Percentiles rank a stretch among this genome's conserved stretches.
These are phyloP conservation scores for Ophioninae sp. DNA, from an alignment of 2,888 invertebrate species.

Conservation along the genomic window DNA sequence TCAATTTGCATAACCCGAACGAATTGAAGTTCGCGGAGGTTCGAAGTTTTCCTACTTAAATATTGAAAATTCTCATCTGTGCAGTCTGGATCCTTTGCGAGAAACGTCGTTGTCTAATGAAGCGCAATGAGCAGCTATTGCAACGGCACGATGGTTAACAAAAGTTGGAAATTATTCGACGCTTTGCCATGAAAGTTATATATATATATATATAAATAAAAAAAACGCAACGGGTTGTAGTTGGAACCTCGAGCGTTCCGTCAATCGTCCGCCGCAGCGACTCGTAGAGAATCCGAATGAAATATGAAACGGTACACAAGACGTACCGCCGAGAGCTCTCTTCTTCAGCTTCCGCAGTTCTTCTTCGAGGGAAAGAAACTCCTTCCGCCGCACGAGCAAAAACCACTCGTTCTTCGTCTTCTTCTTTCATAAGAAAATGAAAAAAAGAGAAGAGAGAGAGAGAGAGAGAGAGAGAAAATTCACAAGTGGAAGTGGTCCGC, in stretches of 20 bases:
- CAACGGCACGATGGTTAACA: neutral
- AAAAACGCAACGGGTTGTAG: conserved; percentile 9
- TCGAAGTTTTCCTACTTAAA: conserved; percentile 8
- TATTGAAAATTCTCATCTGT: neutral
- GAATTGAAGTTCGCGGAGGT: neutral
- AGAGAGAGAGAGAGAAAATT: conserved; percentile 37
- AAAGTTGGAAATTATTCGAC: conserved; percentile 37
- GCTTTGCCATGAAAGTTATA: conserved; percentile 22
- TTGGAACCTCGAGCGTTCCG: conserved; percentile 37
- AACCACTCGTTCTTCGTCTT: conserved; percentile 54
- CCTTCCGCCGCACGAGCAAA: conserved; percentile 47
- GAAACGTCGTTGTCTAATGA: conserved; percentile 11
- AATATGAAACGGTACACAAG: conserved; percentile 48
- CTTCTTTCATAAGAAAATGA: conserved; percentile 37
- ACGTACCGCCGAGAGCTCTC: conserved; percentile 48
- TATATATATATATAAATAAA: neutral
- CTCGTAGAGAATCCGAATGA: conserved; percentile 47
- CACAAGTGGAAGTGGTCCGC: conserved; percentile 49
- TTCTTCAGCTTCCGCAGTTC: conserved; percentile 51
- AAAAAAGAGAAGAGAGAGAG: conserved; percentile 15
- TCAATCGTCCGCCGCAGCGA: conserved; percentile 9
- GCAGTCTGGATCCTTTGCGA: neutral
- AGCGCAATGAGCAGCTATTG: conserved; percentile 8
- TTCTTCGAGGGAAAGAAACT: conserved; percentile 53
- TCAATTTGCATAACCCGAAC: neutral